Base-by-base conservation (phyloP, 1,140 invertebrate genomes). In the Sinonovacula constricta region DNA sequence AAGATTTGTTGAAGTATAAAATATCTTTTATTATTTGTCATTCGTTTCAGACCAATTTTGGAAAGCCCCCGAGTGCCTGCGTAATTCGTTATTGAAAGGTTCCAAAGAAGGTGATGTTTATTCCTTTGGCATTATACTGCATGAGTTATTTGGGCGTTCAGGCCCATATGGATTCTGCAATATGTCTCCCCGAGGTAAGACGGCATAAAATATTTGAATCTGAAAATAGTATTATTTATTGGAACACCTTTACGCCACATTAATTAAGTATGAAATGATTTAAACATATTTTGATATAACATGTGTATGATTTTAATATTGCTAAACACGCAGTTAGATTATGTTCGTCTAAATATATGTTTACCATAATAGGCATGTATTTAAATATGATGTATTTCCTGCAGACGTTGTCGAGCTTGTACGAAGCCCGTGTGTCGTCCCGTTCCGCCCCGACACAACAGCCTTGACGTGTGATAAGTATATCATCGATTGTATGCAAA, bases 21-120 rank as follows among this genome's bases (percentile, higher is more conserved):
- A n/a, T n/a, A n/a, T n/a, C n/a, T n/a, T n/a, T n/a, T n/a, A n/a
- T n/a, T n/a, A n/a, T n/a, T n/a, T n/a, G n/a, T n/a, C n/a, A n/a
- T n/a, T 28, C 53, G 15, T 78, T 80, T 15, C 59, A 91, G 90
- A 88, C 83, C 82, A 91, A 81, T 91, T 99, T n/a, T 99, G 97
- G 97, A 98, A 96, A 7, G 94, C 97, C 0, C 98, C 98, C 0
- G 98, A 99, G 90, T 87, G 98, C 3, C 90, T 99, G 22, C 92
- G 97, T 81, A 93, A 67, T 30, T 71, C 81, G 0, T 82, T 83
- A n/a, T 54, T 66, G n/a, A 66, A 74, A 49, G 96, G 96, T n/a
- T 95, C 95, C n/a, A 96, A 95, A 88, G 96, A 97, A 91, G 97
- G 94, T 1, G 98, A 99, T 91, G 94, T 99, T 5, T 99, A 98